Percentiles rank a stretch among this genome's conserved stretches.
Conservation (phyloP, 2,113 vertebrate genomes). For the Oreochromis tanganicae region DNA sequence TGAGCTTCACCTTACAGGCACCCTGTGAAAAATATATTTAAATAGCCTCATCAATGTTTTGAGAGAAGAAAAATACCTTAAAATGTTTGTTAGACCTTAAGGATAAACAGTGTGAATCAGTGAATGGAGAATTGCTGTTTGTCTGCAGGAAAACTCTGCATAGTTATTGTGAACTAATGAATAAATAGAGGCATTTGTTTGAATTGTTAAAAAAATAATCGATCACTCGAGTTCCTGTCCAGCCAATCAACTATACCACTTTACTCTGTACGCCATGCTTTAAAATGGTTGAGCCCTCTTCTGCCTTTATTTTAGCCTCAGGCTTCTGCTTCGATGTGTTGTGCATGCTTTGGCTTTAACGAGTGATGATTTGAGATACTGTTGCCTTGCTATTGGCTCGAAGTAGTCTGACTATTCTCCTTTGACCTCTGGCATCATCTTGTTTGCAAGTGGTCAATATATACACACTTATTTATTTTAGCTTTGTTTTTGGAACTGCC, state of each 20-base stretch:
- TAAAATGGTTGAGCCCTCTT: not conserved
- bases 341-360: not conserved
- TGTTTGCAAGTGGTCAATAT: not conserved
- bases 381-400: not conserved
- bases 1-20: not conserved
- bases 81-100: not conserved
- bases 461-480: not conserved
- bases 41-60: not conserved
- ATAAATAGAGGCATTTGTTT: not conserved
- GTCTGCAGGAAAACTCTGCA: not conserved
- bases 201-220: not conserved
- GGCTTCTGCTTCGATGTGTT: not conserved
- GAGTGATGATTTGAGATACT: not conserved
- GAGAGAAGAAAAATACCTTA: not conserved
- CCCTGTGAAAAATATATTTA: accelerated
- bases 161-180: not conserved
- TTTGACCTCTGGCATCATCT: not conserved
- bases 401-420: not conserved
- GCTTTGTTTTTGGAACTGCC: not conserved
- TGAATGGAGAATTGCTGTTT: not conserved
- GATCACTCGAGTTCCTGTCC: not conserved
- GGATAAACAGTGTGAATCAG: accelerated
- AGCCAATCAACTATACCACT: not conserved
- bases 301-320: not conserved
- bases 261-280: not conserved